Evolutionary conservation across 1,140 invertebrate species (phyloP), one percentile per base, ranked within the genome.

Genomic region (Musca vetustissima): DNA sequence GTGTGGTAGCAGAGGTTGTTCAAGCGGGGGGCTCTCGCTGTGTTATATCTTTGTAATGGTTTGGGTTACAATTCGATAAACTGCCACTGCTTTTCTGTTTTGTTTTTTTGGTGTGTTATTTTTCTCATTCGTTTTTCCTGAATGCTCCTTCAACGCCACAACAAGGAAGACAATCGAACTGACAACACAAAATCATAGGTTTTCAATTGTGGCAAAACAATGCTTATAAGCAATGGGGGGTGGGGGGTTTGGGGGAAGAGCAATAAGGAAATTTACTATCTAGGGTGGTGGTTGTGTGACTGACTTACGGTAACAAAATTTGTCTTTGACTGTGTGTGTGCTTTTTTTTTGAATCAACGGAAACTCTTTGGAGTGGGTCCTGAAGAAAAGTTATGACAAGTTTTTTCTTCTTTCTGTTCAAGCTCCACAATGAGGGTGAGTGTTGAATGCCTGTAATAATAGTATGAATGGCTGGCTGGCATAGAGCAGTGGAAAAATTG

Each of bases 151-250:
- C 36, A 43, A 43, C 6, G 36, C 36, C 36, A 43, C 36, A 43
- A 43, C 36, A 43, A 13, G 36, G 36, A 43, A 43, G 36, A 61
- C 57, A 19, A 43, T 61, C 11, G 28, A 61, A 61, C 32, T 61
- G 57, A 61, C 57, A 61, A 61, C 57, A 43, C 28, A 61, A 61
- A 61, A 61, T 61, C 57, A 61, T 61, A n/a, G 28, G 36, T 36
- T 61, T 61, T 61, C 28, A 61, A 61, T 61, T 61, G 57, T 61
- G 17, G 55, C 7, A 52, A 52, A 52, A 52, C 49, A 52, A 52
- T 52, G 49, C 17, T 11, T 19, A 52, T 52, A 17, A 22, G 17
- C 17, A 6, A 6, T 11, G 21, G 49, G 14, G n/a, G 49, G 49
- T 19, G n/a, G n/a, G 49, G 17, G 48, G 49, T 4, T n/a, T 28